Percentiles rank a stretch among this genome's conserved stretches.
These are phyloP conservation scores for Limnodromus scolopaceus DNA, from an alignment of 2,797 vertebrate species.

Conservation along the genomic window DNA sequence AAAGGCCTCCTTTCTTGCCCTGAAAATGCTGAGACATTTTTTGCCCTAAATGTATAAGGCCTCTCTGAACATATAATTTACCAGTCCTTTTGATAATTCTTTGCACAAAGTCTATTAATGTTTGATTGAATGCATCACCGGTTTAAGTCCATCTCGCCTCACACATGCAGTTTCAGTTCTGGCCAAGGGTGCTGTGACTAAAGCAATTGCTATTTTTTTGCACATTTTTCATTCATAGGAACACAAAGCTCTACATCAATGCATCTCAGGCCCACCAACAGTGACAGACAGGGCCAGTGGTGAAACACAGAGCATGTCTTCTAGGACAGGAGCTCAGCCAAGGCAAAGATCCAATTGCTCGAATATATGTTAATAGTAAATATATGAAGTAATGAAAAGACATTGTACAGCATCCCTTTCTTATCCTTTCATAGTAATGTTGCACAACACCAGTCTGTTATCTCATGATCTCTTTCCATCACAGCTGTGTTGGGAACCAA, in stretches of 20 bases:
- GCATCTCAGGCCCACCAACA: neutral
- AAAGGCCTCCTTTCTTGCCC: neutral
- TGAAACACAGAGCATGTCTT: neutral
- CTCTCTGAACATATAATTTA: neutral
- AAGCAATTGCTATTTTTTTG: neutral
- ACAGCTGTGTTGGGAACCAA: neutral
- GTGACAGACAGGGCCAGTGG: neutral
- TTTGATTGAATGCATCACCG: neutral
- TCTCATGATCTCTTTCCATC: neutral
- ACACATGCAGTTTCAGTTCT: neutral
- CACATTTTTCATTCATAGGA: neutral
- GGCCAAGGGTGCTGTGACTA: neutral
- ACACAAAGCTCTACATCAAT: neutral
- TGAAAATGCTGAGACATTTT: neutral
- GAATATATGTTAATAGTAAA: neutral
- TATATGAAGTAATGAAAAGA: neutral
- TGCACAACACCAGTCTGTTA: neutral
- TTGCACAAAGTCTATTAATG: neutral
- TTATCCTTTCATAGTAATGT: neutral
- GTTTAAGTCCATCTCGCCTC: neutral
- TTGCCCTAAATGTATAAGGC: neutral
- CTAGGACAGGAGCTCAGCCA: neutral
- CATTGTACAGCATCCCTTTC: neutral
- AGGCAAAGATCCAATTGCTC: neutral
- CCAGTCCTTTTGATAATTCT: neutral